Percentiles rank a stretch among this genome's conserved stretches.
phyloP scores from a whole-genome alignment of 2,888 invertebrate species.

The Myopa tessellatipennis region DNA sequence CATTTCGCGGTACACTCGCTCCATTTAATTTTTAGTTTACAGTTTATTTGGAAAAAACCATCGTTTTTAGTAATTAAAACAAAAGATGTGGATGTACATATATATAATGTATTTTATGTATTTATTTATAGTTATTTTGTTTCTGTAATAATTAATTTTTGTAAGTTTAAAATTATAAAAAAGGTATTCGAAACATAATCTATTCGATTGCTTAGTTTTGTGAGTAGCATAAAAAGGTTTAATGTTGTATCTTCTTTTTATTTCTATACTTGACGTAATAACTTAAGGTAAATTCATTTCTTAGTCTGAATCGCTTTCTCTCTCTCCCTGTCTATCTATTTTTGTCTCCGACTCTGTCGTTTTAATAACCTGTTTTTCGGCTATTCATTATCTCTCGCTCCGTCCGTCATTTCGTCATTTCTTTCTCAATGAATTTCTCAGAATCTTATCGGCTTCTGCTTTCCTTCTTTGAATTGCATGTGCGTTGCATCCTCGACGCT shows the following conservation, averaged over 20 bases:
- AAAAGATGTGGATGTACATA: not conserved
- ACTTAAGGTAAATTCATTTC: no score
- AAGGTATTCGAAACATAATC: no score
- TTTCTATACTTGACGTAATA: not conserved
- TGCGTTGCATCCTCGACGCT: conserved; percentile 9
- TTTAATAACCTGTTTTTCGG: conserved; percentile 17
- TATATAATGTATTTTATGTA: no score
- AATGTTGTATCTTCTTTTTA: not conserved
- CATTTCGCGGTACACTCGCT: not conserved
- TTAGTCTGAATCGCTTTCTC: not conserved
- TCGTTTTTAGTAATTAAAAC: not conserved
- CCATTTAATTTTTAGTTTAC: no score
- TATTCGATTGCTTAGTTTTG: no score
- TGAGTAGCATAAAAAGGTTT: no score
- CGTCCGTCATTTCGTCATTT: not conserved
- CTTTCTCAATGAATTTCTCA: conserved; percentile 12
- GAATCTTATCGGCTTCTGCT: not conserved
- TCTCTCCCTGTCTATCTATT: not conserved
- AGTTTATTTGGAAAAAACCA: not conserved
- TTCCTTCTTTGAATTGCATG: not conserved
- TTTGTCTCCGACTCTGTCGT: not conserved
- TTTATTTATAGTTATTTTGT: no score
- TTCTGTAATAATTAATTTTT: no score
- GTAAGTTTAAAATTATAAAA: no score
- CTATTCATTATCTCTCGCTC: conserved; percentile 16